Evolutionary conservation across 92 coral and sea anemone species (phyloP).

Genomic region (Pocillopora grandis): DNA sequence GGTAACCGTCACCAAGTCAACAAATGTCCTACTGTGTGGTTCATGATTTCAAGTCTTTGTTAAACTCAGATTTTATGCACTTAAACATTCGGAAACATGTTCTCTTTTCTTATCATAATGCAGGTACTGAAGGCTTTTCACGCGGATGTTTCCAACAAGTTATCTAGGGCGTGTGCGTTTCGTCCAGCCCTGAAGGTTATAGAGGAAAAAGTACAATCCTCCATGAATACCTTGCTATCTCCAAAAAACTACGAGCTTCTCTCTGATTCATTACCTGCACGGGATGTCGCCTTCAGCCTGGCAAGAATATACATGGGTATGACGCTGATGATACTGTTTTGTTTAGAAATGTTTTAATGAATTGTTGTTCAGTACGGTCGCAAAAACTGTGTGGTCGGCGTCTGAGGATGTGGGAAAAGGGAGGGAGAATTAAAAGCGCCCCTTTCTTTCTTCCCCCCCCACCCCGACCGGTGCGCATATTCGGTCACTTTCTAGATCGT

Average conservation of each 20-base stretch:
- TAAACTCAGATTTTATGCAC: no score
- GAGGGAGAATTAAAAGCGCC: no score
- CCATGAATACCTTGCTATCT: constrained; percentile 51
- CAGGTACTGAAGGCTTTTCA: constrained; percentile 79
- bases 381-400: no score
- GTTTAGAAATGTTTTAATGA: neutral
- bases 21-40: no score
- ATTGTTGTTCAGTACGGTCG: no score
- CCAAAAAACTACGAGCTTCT: constrained; percentile 48
- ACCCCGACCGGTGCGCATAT: neutral
- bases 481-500: neutral
- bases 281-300: constrained; percentile 86
- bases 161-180: constrained; percentile 52
- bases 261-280: constrained; percentile 73
- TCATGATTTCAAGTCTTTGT: no score
- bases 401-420: no score
- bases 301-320: constrained; percentile 90
- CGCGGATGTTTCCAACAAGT: constrained; percentile 52
- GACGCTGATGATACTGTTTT: neutral
- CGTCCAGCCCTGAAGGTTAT: constrained; percentile 41
- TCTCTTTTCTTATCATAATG: neutral
- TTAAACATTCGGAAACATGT: neutral
- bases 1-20: no score
- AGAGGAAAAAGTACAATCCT: constrained; percentile 43
- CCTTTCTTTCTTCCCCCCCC: no score